phyloP scores from a whole-genome alignment of 1,140 invertebrate genomes.

The Nomia melanderi region DNA sequence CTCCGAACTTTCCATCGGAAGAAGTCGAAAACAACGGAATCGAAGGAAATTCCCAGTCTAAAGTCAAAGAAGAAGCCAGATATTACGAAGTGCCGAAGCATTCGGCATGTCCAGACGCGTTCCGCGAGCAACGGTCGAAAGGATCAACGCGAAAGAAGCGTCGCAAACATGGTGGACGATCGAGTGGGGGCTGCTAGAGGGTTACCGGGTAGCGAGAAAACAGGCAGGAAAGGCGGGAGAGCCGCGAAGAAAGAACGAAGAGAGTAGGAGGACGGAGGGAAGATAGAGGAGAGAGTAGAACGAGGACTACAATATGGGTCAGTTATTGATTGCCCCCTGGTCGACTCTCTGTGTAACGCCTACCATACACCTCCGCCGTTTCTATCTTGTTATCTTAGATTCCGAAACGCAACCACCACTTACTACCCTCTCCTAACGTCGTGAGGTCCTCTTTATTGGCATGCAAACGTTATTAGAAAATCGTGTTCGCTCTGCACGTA shows the following conservation, averaged over 20 bases:
- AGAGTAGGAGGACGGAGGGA: conserved; percentile 21
- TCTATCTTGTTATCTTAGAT: conserved; percentile 72
- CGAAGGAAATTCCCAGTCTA: too few relatives aligned
- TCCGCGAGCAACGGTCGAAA: background rate
- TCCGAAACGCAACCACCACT: conserved; percentile 59
- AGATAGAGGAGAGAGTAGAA: conserved; percentile 61
- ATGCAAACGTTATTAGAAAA: conserved; percentile 39
- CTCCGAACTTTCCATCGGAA: too few relatives aligned
- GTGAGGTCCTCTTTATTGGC: conserved; percentile 32
- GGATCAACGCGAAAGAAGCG: conserved; percentile 34
- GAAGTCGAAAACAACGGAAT: too few relatives aligned
- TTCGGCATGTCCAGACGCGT: too few relatives aligned
- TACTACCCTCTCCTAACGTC: conserved; percentile 47
- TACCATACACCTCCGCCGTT: conserved; percentile 61
- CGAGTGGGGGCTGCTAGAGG: background rate
- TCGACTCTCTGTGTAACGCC: conserved; percentile 74
- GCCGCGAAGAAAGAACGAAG: conserved; percentile 51
- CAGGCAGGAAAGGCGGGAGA: conserved; percentile 17
- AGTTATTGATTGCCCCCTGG: conserved; percentile 79
- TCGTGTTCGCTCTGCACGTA: too few relatives aligned
- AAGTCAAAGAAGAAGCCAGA: too few relatives aligned
- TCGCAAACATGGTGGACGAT: conserved; percentile 16
- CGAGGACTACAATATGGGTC: conserved; percentile 80
- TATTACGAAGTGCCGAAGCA: too few relatives aligned
- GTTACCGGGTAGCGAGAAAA: background rate